Evolutionary conservation across 2,797 vertebrate species (phyloP).

Genomic region (Rhabdomys pumilio): DNA sequence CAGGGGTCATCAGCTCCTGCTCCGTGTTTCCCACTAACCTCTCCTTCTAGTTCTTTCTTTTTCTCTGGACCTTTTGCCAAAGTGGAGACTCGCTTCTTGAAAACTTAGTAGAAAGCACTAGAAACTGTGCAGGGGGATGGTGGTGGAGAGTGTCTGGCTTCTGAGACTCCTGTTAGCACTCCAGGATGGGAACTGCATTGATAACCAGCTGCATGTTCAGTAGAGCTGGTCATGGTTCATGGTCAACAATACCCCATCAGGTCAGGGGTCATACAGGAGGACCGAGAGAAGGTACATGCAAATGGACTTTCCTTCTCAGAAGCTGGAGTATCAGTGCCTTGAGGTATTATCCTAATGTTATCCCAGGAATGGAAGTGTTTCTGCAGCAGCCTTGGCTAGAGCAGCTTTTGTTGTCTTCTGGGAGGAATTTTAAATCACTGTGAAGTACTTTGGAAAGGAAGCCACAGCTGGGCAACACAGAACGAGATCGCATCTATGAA

Average conservation of each 20-base stretch:
- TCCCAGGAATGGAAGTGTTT: not conserved
- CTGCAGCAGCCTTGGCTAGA: not conserved
- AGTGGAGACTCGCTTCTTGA: not conserved
- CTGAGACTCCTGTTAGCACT: not conserved
- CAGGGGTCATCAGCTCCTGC: not conserved
- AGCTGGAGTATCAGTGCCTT: not conserved
- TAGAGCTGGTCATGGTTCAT: not conserved
- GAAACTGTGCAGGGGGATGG: not conserved
- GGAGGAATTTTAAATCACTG: not conserved
- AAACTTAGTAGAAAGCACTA: not conserved
- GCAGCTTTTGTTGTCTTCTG: not conserved
- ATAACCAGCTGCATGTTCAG: rapidly evolving
- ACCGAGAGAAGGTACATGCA: not conserved
- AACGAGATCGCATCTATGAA: not conserved
- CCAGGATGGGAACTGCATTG: not conserved
- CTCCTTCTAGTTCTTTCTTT: not conserved
- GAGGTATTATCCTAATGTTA: not conserved
- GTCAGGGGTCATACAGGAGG: not conserved
- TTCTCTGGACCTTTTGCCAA: not conserved
- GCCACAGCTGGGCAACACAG: not conserved
- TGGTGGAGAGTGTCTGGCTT: not conserved
- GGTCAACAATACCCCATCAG: not conserved
- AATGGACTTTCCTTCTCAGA: not conserved
- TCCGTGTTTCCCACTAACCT: not conserved
- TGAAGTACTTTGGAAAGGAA: not conserved